Conservation (phyloP, 2,888 invertebrate species). For the Galerucella nymphaeae region DNA sequence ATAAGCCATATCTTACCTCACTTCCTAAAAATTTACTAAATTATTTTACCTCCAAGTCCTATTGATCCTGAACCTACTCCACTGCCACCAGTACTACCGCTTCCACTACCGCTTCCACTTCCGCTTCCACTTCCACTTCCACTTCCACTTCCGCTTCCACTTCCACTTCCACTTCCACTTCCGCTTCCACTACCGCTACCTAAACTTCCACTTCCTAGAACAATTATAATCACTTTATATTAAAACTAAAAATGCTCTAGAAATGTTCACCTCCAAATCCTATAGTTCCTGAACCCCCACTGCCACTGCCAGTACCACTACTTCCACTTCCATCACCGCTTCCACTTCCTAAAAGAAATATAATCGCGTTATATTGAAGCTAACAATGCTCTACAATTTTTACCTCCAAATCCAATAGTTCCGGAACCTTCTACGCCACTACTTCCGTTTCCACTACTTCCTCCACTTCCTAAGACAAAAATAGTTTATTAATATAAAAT, state of each 20-base stretch:
- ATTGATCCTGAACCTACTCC: no score
- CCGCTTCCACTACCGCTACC: no score
- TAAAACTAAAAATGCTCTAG: no score
- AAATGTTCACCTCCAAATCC: conserved; percentile 7
- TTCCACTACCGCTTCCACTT: conserved; percentile 1
- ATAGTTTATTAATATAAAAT: background rate
- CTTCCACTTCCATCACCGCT: background rate
- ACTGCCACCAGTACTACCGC: background rate
- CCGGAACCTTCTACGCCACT: background rate
- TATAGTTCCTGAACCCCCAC: no score
- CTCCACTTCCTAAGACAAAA: background rate
- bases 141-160: no score
- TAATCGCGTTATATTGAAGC: no score
- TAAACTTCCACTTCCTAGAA: no score
- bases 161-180: no score
- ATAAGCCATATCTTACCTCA: background rate
- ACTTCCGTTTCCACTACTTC: background rate
- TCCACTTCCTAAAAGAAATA: no score
- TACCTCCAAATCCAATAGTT: no score
- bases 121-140: background rate
- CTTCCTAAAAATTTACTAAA: background rate
- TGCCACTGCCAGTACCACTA: background rate
- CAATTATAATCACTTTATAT: no score
- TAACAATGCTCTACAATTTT: no score
- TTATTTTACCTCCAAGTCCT: conserved; percentile 2